Percentiles rank a stretch among this genome's conserved stretches.
Evolutionary conservation across 2,113 vertebrate genomes (phyloP).

Genomic region (Coracopsis vasa): DNA sequence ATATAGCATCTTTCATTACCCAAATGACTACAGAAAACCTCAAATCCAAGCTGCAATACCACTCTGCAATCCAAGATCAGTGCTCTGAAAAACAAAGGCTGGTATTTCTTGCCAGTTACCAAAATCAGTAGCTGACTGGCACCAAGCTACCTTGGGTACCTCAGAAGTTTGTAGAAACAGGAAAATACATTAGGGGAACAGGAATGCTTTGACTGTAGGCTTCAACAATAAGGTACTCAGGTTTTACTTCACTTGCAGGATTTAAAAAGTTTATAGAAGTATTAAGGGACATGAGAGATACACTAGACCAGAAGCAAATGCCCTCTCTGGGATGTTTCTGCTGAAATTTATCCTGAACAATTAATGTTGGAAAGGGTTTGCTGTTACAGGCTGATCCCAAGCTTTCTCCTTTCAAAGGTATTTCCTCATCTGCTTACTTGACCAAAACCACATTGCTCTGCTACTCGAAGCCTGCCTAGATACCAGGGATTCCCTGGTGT

Average conservation of each 20-base stretch:
- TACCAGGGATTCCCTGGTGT: neutral
- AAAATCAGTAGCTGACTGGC: slow-evolving; percentile 14
- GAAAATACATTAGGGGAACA: neutral
- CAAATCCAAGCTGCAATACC: slow-evolving; percentile 35
- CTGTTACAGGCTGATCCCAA: neutral
- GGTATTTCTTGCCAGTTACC: slow-evolving; percentile 50
- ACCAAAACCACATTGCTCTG: neutral
- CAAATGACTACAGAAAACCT: neutral
- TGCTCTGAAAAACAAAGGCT: slow-evolving; percentile 48
- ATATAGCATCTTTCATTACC: neutral
- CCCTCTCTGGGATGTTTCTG: neutral
- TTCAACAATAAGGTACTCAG: neutral
- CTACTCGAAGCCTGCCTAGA: neutral
- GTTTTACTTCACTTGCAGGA: neutral
- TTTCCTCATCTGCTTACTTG: neutral
- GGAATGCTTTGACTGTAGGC: neutral
- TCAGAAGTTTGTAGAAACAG: slow-evolving; percentile 27
- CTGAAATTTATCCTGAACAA: neutral
- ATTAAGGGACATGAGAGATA: neutral
- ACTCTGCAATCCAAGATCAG: slow-evolving; percentile 41
- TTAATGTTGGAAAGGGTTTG: neutral
- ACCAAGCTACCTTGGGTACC: slow-evolving; percentile 1
- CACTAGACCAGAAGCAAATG: neutral
- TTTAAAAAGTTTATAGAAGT: neutral
- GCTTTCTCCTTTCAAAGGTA: neutral